These are phyloP conservation scores for Dascillus cervinus DNA, from an alignment of 2,888 invertebrate species.

Conservation along the genomic window DNA sequence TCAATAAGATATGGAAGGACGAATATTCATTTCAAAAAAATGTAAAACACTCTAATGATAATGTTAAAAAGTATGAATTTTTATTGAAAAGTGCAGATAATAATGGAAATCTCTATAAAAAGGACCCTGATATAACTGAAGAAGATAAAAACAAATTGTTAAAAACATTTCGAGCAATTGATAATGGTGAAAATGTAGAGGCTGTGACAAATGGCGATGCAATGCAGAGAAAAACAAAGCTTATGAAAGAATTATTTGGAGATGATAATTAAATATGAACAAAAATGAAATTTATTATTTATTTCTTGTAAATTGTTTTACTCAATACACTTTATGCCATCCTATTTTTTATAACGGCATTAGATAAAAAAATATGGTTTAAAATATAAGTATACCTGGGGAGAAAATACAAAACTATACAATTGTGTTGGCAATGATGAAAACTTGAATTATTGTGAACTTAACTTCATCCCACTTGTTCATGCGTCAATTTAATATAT, in stretches of 20 bases:
- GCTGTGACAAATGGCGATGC: conserved; percentile 3
- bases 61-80: conserved; percentile 3
- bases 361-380: no score
- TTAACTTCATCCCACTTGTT: no score
- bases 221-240: conserved; percentile 20
- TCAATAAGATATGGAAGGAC: conserved; percentile 33
- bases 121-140: conserved; percentile 25
- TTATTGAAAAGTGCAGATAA: conserved; percentile 12
- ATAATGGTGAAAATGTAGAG: conserved; percentile 42
- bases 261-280: no score
- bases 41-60: conserved; percentile 6
- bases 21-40: conserved; percentile 27
- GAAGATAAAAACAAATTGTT: conserved; percentile 51
- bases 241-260: conserved; percentile 29
- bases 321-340: no score
- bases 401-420: no score
- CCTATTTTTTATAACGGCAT: no score
- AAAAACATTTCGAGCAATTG: conserved; percentile 57
- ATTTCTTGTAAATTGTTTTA: no score
- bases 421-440: no score
- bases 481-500: no score
- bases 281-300: no score
- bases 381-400: no score
- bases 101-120: conserved; percentile 20
- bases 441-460: no score